Evolutionary conservation across 2,113 vertebrate genomes (phyloP), one percentile per base, ranked within the genome.

Genomic region (Xenopus borealis): DNA sequence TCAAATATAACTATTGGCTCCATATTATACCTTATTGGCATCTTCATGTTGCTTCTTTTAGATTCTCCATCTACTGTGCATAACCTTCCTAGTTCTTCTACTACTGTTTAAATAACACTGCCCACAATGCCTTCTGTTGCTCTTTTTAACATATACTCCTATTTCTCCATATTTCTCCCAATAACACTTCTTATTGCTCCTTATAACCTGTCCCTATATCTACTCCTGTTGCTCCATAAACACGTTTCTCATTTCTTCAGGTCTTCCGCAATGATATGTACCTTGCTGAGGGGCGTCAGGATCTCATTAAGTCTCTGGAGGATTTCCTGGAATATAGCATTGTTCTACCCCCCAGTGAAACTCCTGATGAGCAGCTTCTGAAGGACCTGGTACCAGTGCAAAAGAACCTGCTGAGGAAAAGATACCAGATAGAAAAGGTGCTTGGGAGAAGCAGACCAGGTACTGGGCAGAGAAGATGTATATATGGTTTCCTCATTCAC

Each of bases 251-350:
- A 11, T 52, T 66, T 75, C 18, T n/a, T 3, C 79, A 98, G 97
- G 93, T 95, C 46, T 99, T 99, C 70, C 93, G 90, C 63, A 79
- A 80, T 59, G 93, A 95, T 0, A 94, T 94, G 1, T 94, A 91
- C 84, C 68, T 95, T 82, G 95, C 95, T 0, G 80, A 92, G 63
- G 82, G 17, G 0, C 87, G 85, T 1, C 85, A 80, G n/a, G 94
- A 96, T 4, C 80, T 98, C 82, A 79, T 92, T 66, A 77, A 64
- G 4, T 92, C 89, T 16, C 82, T 98, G 7, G 92, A 93, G 19
- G 90, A 87, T 68, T 98, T 98, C 79, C 89, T 98, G 89, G 94
- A 95, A 59, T 93, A 92, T 89, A 97, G 95, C 86, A 92, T 98
- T 0, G 95, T 98, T 57, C 86, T 98, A 80, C 95, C 96, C 0